These are phyloP conservation scores for Crepidodera aurea DNA, from an alignment of 2,888 invertebrate genomes.

Conservation along the genomic window DNA sequence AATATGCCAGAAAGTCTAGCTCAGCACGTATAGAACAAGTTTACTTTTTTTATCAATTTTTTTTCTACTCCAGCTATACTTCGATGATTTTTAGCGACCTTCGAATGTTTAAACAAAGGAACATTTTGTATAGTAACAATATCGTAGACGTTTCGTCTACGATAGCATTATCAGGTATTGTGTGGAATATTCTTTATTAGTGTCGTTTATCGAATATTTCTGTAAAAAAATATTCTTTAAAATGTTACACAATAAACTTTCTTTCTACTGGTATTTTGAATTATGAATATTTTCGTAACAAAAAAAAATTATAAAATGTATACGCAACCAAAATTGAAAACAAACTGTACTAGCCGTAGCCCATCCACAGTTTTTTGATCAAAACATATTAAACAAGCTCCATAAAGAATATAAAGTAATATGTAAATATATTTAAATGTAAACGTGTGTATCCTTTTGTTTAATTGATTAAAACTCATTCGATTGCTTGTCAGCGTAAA, in stretches of 20 bases:
- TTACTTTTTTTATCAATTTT: not conserved
- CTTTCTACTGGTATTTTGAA: no score
- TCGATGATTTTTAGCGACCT: not conserved
- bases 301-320: constrained; percentile 3
- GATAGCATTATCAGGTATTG: not conserved
- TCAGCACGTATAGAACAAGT: not conserved
- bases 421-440: constrained; percentile 21
- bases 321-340: constrained; percentile 1
- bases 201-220: no score
- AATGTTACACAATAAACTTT: constrained; percentile 4
- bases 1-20: not conserved
- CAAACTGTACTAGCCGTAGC: not conserved
- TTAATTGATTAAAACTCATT: constrained; percentile 21
- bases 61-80: not conserved
- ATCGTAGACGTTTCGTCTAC: not conserved
- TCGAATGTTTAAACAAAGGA: constrained; percentile 2
- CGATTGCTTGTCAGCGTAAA: constrained; percentile 15
- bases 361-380: not conserved
- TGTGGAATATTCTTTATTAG: no score
- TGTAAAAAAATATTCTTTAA: no score
- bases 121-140: not conserved
- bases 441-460: constrained; percentile 19
- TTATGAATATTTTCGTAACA: constrained; percentile 7
- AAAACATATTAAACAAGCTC: not conserved
- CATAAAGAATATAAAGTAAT: constrained; percentile 3